A percentile compares a stretch with the other conserved stretches of the same genome.
Conservation (phyloP, 2,797 vertebrate species). For the Anniella stebbinsi region DNA sequence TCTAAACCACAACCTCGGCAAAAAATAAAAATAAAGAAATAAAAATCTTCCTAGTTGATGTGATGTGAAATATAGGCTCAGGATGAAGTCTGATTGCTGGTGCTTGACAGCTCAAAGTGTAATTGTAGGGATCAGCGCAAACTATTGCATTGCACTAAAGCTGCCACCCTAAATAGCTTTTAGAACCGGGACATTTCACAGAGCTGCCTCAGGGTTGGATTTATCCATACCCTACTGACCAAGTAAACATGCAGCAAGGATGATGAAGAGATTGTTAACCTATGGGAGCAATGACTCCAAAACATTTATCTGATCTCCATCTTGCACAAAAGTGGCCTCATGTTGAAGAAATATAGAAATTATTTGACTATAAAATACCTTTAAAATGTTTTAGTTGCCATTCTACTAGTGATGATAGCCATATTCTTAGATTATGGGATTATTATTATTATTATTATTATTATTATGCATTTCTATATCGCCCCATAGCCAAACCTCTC, state of each 20-base stretch:
- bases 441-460: no score
- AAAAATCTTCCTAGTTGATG: not conserved
- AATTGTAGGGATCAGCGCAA: not conserved
- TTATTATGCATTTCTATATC: no score
- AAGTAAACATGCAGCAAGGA: not conserved
- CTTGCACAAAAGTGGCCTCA: not conserved
- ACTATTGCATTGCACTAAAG: not conserved
- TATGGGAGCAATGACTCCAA: not conserved
- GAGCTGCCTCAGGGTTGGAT: not conserved
- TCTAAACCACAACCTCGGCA: not conserved
- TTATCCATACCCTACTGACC: not conserved
- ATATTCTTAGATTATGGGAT: no score
- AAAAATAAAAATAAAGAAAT: not conserved
- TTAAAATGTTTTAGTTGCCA: not conserved
- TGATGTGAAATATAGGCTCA: slow-evolving; percentile 1
- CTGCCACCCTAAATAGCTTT: not conserved
- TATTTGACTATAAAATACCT: not conserved
- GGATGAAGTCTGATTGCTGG: not conserved
- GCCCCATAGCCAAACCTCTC: no score
- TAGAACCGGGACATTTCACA: not conserved
- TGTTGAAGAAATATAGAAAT: not conserved
- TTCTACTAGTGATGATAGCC: not conserved
- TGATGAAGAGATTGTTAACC: not conserved
- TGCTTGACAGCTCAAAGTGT: not conserved
- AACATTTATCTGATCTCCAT: not conserved